These are phyloP conservation scores for Mya arenaria DNA, from an alignment of 1,140 invertebrate genomes.

Conservation along the genomic window DNA sequence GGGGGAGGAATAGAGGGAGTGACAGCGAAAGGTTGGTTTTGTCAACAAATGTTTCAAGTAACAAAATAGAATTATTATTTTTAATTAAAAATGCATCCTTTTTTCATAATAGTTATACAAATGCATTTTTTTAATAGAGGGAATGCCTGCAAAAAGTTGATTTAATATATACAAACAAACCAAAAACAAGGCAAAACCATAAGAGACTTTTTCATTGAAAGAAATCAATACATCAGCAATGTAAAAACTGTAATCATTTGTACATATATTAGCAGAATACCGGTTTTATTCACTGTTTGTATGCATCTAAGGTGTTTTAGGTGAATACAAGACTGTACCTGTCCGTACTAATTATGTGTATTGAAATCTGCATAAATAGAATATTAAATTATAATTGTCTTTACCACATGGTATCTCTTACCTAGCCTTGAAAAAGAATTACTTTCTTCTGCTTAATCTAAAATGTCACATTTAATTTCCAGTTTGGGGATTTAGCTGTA, in stretches of 20 bases:
- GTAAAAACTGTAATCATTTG: too few relatives aligned
- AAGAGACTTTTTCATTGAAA: too few relatives aligned
- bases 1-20: constrained; percentile 2
- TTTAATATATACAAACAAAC: not conserved
- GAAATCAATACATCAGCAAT: too few relatives aligned
- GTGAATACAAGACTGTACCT: not conserved
- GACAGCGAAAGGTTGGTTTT: not conserved
- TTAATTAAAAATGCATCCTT: not conserved
- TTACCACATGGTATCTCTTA: not conserved
- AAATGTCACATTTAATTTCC: constrained; percentile 75
- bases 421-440: not conserved
- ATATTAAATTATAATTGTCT: too few relatives aligned
- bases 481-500: constrained; percentile 89
- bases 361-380: not conserved
- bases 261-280: too few relatives aligned
- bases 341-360: not conserved
- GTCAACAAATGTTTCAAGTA: not conserved
- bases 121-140: not conserved
- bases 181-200: not conserved
- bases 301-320: not conserved
- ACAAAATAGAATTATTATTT: not conserved
- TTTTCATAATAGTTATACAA: not conserved
- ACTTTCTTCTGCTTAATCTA: not conserved
- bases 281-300: not conserved
- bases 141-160: not conserved